phyloP scores from a whole-genome alignment of 1,140 invertebrate species.

The Lepeophtheirus salmonis region DNA sequence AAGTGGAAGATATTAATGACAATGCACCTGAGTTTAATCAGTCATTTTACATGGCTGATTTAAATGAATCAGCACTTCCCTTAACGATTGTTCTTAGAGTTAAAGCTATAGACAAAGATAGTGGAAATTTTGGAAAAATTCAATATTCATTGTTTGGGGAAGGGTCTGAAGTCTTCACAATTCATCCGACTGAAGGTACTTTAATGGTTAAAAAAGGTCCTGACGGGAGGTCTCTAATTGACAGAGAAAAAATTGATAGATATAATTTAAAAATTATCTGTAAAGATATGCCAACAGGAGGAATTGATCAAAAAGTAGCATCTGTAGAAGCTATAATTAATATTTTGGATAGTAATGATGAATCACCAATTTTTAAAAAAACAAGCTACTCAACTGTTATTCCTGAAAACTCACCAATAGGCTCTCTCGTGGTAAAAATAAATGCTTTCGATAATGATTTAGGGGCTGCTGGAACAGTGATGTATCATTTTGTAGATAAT shows the following conservation, averaged over 20 bases:
- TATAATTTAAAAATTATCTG: conserved; percentile 48
- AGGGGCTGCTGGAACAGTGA: conserved; percentile 42
- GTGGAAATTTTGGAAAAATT: conserved; percentile 44
- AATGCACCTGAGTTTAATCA: conserved; percentile 49
- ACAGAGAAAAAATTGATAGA: conserved; percentile 48
- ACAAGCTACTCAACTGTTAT: conserved; percentile 27
- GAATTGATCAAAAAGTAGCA: not conserved
- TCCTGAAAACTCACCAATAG: conserved; percentile 27
- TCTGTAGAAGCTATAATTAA: conserved; percentile 40
- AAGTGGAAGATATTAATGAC: conserved; percentile 48
- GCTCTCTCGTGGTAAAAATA: conserved; percentile 28
- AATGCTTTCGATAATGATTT: conserved; percentile 56
- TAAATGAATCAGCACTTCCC: conserved; percentile 45
- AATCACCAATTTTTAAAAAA: conserved; percentile 37
- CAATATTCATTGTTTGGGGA: conserved; percentile 47
- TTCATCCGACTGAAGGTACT: conserved; percentile 43
- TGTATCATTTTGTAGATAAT: conserved; percentile 33
- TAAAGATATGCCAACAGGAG: conserved; percentile 40
- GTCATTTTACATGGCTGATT: conserved; percentile 37
- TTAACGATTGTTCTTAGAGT: conserved; percentile 46
- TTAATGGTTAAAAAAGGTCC: conserved; percentile 14
- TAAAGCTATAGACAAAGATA: conserved; percentile 47
- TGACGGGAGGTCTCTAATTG: conserved; percentile 40
- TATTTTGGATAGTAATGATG: conserved; percentile 62
- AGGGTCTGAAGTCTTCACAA: conserved; percentile 45